A percentile compares a stretch with the other conserved stretches of the same genome.
Conservation (phyloP, 2,113 vertebrate species). For the Sphyrna mokarran region DNA sequence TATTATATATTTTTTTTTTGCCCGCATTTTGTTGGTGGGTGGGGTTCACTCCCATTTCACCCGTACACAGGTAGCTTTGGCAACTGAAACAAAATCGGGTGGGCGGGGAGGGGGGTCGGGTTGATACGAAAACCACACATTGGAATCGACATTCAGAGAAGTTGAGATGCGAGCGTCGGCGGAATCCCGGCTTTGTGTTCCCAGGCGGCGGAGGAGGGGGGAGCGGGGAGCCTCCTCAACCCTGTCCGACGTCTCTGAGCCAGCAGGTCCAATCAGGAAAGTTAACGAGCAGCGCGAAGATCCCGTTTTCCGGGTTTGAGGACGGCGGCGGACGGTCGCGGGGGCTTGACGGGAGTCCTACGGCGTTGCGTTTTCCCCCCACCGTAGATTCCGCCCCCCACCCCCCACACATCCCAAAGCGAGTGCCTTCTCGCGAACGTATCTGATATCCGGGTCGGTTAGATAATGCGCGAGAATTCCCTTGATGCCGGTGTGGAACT, state of each 20-base stretch:
- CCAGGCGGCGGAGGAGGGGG: no score
- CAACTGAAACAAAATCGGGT: background rate
- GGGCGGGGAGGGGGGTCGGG: no score
- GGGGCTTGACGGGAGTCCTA: no score
- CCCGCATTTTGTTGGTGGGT: no score
- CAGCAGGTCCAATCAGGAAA: background rate
- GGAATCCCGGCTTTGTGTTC: no score
- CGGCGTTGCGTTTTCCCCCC: background rate
- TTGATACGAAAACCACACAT: background rate
- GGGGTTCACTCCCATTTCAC: no score
- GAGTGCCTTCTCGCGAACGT: no score
- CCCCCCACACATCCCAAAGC: no score
- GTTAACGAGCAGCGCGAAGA: background rate
- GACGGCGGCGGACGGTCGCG: no score
- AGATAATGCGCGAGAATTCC: no score
- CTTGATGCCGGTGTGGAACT: no score
- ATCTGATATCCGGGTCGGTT: no score
- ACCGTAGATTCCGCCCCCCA: background rate
- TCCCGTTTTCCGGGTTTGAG: background rate
- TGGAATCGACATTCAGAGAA: background rate
- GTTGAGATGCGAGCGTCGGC: background rate
- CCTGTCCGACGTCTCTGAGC: background rate
- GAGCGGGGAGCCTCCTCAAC: background rate
- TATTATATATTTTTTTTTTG: background rate
- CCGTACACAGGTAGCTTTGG: background rate